These are phyloP conservation scores for Drosophila antonietae DNA, from an alignment of 2,888 invertebrate genomes.

Conservation along the genomic window DNA sequence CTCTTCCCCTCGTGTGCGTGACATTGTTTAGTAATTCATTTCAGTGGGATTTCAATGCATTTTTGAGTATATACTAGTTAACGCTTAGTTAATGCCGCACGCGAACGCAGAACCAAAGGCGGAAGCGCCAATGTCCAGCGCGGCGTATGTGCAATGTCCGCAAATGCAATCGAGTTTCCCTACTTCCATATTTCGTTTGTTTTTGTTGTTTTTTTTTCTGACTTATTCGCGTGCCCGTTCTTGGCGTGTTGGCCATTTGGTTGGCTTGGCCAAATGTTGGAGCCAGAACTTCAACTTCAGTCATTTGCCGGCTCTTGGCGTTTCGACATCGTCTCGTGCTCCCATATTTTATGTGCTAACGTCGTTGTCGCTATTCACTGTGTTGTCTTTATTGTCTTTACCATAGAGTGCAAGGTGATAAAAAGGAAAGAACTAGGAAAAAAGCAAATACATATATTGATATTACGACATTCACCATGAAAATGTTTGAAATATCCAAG, in stretches of 20 bases:
- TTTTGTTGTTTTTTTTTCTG: slow-evolving; percentile 20
- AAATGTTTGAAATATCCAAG: slow-evolving; percentile 83
- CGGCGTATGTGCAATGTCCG: slow-evolving; percentile 69
- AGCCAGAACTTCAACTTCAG: slow-evolving; percentile 56
- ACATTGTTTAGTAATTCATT: slow-evolving; percentile 53
- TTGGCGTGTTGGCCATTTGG: slow-evolving; percentile 39
- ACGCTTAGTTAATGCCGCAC: slow-evolving; percentile 76
- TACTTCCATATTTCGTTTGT: not conserved
- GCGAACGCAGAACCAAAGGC: slow-evolving; percentile 42
- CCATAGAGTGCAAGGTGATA: slow-evolving; percentile 32
- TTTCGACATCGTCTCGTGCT: slow-evolving; percentile 60
- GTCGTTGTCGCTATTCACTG: slow-evolving; percentile 8
- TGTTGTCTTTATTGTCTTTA: slow-evolving; percentile 17
- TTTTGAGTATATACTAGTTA: slow-evolving; percentile 60
- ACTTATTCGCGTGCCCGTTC: slow-evolving; percentile 12
- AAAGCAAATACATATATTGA: not conserved
- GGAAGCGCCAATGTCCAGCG: slow-evolving; percentile 59
- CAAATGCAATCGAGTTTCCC: slow-evolving; percentile 48
- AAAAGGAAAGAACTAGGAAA: slow-evolving; percentile 2
- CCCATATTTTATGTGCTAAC: not conserved
- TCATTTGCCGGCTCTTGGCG: slow-evolving; percentile 67
- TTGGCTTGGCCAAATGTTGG: slow-evolving; percentile 24
- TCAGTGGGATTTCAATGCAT: slow-evolving; percentile 61
- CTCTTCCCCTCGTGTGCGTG: slow-evolving; percentile 33
- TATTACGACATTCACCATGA: slow-evolving; percentile 54